Evolutionary conservation across 2,797 vertebrate genomes (phyloP), one percentile per base, ranked within the genome.

Genomic region (Syngnathus acus): DNA sequence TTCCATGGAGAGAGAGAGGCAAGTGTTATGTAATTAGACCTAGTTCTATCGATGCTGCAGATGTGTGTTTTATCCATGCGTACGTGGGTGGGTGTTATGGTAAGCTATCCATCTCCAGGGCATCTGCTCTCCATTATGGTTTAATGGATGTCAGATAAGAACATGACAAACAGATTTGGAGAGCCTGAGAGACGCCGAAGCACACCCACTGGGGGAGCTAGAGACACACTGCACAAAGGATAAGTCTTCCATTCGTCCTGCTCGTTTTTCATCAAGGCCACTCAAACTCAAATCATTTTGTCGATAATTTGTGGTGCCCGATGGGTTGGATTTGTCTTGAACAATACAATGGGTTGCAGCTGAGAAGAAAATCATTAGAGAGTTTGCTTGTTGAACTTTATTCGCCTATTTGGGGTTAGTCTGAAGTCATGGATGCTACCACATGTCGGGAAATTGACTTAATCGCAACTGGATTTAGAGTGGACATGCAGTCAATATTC

Each of bases 101-200:
- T 77, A 75, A 66, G 72, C 67, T n/a, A 53, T 80, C 78, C 78
- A 80, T 82, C 84, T 82, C 71, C 73, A 75, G 70, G 75, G 80
- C 89, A 89, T 90, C 86, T 91, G 89, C 79, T 88, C 83, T 84
- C 74, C 77, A 88, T 91, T 89, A 82, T 53, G 65, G 65, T 73
- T 78, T 85, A 90, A 88, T 87, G 81, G 76, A 83, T 86, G 83
- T 80, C 84, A 89, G 89, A 91, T 90, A 90, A 90, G 84, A 83
- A 79, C 82, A 86, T 86, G 86, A 89, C 82, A 84, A 87, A 86
- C 66, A 80, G 77, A 87, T 78, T 23, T 38, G 37, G 68, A 76
- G 78, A 77, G 77, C 67, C 71, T 74, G 66, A 70, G 81, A 84
- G 78, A 73, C 71, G 54, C 66, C 64, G 78, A 67, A 60, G 73